Evolutionary conservation across 2,113 vertebrate species (phyloP), one percentile per base, ranked within the genome.

Genomic region (Bubo scandiacus): DNA sequence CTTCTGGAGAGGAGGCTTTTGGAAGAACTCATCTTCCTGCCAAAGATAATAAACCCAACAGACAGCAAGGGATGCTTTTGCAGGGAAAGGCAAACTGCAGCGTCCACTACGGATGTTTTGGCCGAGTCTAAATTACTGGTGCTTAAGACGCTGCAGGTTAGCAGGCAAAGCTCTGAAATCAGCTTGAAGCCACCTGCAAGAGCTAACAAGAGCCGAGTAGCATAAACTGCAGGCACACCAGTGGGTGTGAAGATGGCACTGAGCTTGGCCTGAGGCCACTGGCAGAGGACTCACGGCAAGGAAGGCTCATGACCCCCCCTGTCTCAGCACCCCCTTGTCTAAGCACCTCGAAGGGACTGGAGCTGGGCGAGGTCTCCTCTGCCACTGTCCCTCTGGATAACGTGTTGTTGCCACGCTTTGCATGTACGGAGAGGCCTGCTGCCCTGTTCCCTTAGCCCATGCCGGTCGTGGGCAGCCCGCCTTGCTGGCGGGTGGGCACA

Each of bases 341-440:
- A 19, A 30, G 43, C n/a, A 40, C 7, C 21, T 45, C 2, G 2
- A 9, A 21, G 45, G 45, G 9, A 20, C 19, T 19, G 45, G 45
- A 47, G 43, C 43, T 18, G 43, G 43, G 43, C 17, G 8, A 30
- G 19, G 20, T 16, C 34, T 58, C 15, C 34, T 58, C 15, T 0
- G 0, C 45, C 0, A 0, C 2, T 21, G 12, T 7, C 38, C 8
- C 10, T 61, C 22, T 2, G 16, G 29, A n/a, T 34, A n/a, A 72
- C 1, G 4, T 12, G 34, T 32, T 2, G 1, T 34, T 70, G 34
- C n/a, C 2, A 1, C 6, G 23, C 26, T 59, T 20, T 40, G 27
- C 2, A 5, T 0, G 1, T 29, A 32, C 40, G 18, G 34, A 42
- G 9, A 15, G 34, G 17, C 34, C 16, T 12, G 79, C 18, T 15